Evolutionary conservation across 2,797 vertebrate genomes (phyloP), one percentile per base, ranked within the genome.

Genomic region (Alfaro cultratus): DNA sequence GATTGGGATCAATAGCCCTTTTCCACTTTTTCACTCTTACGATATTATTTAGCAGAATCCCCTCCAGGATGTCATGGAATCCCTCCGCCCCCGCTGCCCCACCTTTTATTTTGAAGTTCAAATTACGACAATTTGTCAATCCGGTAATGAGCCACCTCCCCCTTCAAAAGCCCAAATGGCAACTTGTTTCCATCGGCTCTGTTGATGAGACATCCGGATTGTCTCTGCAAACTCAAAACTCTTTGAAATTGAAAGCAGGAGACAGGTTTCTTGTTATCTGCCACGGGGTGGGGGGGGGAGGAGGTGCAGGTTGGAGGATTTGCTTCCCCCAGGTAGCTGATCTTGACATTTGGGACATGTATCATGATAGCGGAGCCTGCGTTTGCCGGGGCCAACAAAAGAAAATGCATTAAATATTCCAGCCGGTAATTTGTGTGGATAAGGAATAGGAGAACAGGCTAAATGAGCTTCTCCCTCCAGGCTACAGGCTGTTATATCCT

Each of bases 381-480:
- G 73, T 91, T 88, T 91, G 91, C 89, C 78, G 82, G 83, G 87
- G 89, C 86, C 86, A 86, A 91, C 80, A 91, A 94, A 92, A 90
- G 86, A 78, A 53, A 90, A 89, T 68, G 7, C 87, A 91, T 93
- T 92, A 86, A 88, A 88, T 86, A 93, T 92, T 94, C 89, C 77
- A 85, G 80, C 82, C 87, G 80, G 90, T 92, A 93, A 94, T 92
- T 93, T 93, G 89, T 84, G 86, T 81, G 49, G 83, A 87, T 83
- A 87, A 86, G 87, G 85, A 82, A 91, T 71, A 76, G 87, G 75
- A 86, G 89, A 92, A 86, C 85, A 88, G 89, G 85, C 87, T 86
- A 94, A 96, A 93, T 92, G 86, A 94, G 94, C 90, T 93, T 91
- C 87, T 93, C 93, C 93, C 95, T 91, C 75, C 15, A 81, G 94